Evolutionary conservation across 2,797 vertebrate species (phyloP).

Genomic region (Podargus strigoides): DNA sequence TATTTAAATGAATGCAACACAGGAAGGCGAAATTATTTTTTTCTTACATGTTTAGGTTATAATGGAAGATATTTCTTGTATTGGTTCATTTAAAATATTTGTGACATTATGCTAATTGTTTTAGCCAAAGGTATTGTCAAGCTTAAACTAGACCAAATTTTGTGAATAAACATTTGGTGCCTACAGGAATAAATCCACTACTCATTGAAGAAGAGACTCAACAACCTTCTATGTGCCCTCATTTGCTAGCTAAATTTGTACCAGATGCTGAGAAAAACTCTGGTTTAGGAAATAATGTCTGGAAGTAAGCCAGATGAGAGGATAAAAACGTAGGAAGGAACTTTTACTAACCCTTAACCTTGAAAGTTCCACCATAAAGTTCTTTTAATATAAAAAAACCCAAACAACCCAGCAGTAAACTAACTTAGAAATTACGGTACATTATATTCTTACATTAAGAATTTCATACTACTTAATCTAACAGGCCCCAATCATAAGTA

Average conservation of each 20-base stretch:
- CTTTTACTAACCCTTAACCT: neutral
- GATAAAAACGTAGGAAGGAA: neutral
- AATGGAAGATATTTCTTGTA: neutral
- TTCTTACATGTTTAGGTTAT: neutral
- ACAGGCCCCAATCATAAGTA: neutral
- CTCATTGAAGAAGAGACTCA: neutral
- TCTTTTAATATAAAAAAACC: neutral
- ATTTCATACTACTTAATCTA: neutral
- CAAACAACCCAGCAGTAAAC: too few species aligned
- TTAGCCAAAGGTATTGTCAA: neutral
- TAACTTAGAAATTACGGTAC: neutral
- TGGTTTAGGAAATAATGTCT: neutral
- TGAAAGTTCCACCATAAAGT: neutral
- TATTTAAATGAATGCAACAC: neutral
- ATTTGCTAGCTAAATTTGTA: neutral
- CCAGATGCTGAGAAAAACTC: conserved; percentile 16
- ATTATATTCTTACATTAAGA: neutral
- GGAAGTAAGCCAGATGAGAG: neutral
- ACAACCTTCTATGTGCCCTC: neutral
- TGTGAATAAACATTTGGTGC: neutral
- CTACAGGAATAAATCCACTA: neutral
- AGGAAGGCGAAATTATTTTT: neutral
- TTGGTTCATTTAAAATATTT: neutral
- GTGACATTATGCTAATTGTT: neutral
- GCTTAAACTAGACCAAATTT: neutral